phyloP scores from a whole-genome alignment of 1,140 invertebrate genomes.

The Phocides pigmalion region DNA sequence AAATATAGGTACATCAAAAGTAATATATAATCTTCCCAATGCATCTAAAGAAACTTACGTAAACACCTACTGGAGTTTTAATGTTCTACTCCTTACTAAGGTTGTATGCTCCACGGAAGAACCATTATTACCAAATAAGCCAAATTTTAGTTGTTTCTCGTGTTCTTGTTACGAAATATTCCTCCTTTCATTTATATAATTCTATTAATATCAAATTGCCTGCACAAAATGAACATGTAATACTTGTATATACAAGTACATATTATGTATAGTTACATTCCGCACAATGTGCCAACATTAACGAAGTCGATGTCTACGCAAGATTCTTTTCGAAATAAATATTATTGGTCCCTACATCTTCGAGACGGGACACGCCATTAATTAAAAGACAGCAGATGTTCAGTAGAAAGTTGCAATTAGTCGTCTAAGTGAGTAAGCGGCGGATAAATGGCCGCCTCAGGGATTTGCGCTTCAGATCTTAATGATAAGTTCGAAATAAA shows the following conservation, averaged over 20 bases:
- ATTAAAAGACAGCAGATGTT: conserved; percentile 65
- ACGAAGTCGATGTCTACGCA: conserved; percentile 41
- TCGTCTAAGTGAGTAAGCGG: conserved; percentile 39
- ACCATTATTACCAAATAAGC: too few species aligned
- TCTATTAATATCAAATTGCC: too few species aligned
- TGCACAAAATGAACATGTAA: too few species aligned
- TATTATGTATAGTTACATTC: not conserved
- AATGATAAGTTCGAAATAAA: conserved; percentile 12
- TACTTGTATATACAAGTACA: not conserved
- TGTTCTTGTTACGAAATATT: too few species aligned
- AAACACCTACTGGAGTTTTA: too few species aligned
- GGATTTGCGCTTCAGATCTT: conserved; percentile 18
- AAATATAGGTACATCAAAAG: too few species aligned
- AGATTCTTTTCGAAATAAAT: conserved; percentile 29
- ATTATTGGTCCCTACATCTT: conserved; percentile 39
- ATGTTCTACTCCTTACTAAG: too few species aligned
- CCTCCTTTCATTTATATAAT: too few species aligned
- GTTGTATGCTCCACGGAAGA: too few species aligned
- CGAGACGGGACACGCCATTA: conserved; percentile 45
- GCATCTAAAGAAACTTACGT: too few species aligned
- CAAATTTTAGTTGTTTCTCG: too few species aligned
- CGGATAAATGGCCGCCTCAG: conserved; percentile 21
- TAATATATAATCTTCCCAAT: too few species aligned
- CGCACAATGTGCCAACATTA: conserved; percentile 1
- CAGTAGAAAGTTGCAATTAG: conserved; percentile 60